Percentiles rank a stretch among this genome's conserved stretches.
These are phyloP conservation scores for Amphimallon solstitiale DNA, from an alignment of 2,888 invertebrate species.

Conservation along the genomic window DNA sequence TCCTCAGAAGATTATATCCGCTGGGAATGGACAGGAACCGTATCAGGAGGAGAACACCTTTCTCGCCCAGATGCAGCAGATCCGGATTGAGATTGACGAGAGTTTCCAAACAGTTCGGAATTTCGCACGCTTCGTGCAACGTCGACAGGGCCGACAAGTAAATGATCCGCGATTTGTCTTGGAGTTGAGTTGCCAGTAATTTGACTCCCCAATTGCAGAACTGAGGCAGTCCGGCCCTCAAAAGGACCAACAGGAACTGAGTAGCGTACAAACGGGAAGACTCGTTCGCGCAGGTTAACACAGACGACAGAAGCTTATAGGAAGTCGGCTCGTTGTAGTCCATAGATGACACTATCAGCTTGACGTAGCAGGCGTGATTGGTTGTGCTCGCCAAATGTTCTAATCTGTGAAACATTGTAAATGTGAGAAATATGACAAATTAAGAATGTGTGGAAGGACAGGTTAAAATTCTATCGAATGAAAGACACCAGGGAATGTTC, in stretches of 20 bases:
- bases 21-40: constrained; percentile 78
- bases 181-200: constrained; percentile 84
- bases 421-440: no score
- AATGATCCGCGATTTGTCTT: constrained; percentile 84
- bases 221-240: constrained; percentile 79
- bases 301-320: constrained; percentile 64
- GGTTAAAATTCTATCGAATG: no score
- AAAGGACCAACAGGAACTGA: constrained; percentile 86
- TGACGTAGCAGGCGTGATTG: constrained; percentile 92
- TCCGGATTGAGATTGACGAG: constrained; percentile 79
- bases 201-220: constrained; percentile 90
- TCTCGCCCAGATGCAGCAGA: constrained; percentile 77
- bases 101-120: constrained; percentile 80
- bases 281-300: constrained; percentile 69
- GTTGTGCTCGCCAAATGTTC: constrained; percentile 83
- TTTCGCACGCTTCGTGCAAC: constrained; percentile 93
- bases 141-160: constrained; percentile 83
- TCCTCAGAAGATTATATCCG: constrained; percentile 73
- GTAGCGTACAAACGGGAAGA: constrained; percentile 86
- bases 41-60: constrained; percentile 80
- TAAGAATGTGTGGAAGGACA: no score
- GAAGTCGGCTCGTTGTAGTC: constrained; percentile 80
- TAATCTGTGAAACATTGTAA: constrained; percentile 68
- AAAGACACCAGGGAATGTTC: no score
- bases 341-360: constrained; percentile 90